A percentile compares a stretch with the other conserved stretches of the same genome.
phyloP scores from a whole-genome alignment of 2,797 vertebrate genomes.

The Pangasius djambal region DNA sequence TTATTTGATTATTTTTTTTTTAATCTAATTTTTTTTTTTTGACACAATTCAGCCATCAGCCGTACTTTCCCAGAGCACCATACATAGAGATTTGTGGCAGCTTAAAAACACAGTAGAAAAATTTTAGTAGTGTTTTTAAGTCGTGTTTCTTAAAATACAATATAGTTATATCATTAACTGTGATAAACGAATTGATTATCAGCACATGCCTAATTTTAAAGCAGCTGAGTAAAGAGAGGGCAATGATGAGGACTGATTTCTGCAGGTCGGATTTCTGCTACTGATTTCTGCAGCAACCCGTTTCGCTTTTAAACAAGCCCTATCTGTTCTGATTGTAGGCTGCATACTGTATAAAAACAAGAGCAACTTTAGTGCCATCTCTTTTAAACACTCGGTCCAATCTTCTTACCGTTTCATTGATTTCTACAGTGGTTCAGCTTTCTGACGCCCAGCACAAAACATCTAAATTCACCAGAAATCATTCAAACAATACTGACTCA shows the following conservation, averaged over 20 bases:
- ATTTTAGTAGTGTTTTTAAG: background rate
- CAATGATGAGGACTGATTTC: constrained; percentile 1
- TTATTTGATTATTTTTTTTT: too few relatives aligned
- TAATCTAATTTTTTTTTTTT: background rate
- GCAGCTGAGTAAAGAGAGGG: constrained; percentile 22
- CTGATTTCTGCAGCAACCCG: background rate
- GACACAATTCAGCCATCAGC: background rate
- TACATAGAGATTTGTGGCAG: background rate
- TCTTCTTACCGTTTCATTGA: background rate
- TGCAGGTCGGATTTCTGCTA: background rate
- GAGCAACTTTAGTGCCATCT: background rate
- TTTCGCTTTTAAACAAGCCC: background rate
- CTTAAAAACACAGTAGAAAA: background rate
- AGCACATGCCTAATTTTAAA: constrained; percentile 5
- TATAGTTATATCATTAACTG: background rate
- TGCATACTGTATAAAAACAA: background rate
- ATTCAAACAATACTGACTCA: constrained; percentile 40
- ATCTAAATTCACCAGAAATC: constrained; percentile 29
- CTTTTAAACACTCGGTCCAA: constrained; percentile 1
- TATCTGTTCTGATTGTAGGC: constrained; percentile 1
- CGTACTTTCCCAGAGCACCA: background rate
- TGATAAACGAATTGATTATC: background rate
- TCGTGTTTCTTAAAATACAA: background rate
- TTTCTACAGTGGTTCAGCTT: constrained; percentile 30
- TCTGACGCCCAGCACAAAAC: constrained; percentile 33